phyloP scores from a whole-genome alignment of 30 jellyfish, hydroid and myxozoan genomes.

The Cassiopea andromeda region DNA sequence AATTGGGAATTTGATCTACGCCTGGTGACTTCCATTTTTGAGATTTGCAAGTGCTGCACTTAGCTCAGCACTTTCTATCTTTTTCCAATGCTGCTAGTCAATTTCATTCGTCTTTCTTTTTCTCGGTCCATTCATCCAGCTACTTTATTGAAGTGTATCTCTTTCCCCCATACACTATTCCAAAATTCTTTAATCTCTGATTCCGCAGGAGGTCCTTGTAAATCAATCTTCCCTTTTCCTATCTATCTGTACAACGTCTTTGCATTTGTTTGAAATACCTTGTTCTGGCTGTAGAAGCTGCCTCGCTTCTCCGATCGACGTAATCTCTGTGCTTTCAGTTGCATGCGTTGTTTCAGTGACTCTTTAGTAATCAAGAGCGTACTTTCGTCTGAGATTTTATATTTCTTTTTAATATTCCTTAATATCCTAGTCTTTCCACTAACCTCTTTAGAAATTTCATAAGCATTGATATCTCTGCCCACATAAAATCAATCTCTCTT shows the following conservation, averaged over 20 bases:
- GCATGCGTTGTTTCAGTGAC: slow-evolving; percentile 21
- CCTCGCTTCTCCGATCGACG: slow-evolving; percentile 30
- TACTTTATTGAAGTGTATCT: slow-evolving; percentile 4
- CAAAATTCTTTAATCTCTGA: slow-evolving; percentile 28
- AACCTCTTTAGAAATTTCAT: neutral
- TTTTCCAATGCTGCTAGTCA: slow-evolving; percentile 10
- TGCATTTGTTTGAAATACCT: slow-evolving; percentile 20
- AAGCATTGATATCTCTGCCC: slow-evolving; percentile 22
- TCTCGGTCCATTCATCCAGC: slow-evolving; percentile 16
- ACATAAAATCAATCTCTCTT: slow-evolving; percentile 10
- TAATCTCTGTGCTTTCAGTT: slow-evolving; percentile 17
- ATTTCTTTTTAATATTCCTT: neutral
- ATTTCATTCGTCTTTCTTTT: slow-evolving; percentile 4
- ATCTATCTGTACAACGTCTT: slow-evolving; percentile 39
- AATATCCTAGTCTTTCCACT: neutral
- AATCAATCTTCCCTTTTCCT: slow-evolving; percentile 22
- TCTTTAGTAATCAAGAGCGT: slow-evolving; percentile 7
- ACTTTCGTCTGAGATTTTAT: neutral
- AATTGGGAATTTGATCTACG: neutral
- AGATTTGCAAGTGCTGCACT: neutral
- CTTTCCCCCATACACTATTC: slow-evolving; percentile 29
- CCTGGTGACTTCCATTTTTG: slow-evolving; percentile 19
- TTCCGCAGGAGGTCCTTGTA: slow-evolving; percentile 7
- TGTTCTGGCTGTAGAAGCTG: slow-evolving; percentile 26
- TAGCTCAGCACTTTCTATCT: neutral